Evolutionary conservation across 2,113 vertebrate species (phyloP).

Genomic region (Mustela nigripes): DNA sequence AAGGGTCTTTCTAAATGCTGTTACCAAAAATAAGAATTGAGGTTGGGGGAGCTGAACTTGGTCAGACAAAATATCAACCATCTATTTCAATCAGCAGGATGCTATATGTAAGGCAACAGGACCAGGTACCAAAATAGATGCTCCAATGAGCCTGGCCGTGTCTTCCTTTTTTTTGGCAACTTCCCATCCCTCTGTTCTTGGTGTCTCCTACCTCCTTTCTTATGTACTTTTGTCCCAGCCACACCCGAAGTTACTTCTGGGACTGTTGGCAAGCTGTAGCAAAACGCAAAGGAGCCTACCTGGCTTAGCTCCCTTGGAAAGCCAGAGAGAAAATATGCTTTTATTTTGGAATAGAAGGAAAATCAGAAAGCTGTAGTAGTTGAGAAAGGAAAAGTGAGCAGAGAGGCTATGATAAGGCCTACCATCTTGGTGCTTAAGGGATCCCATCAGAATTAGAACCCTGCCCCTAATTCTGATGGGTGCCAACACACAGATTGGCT

Average conservation of each 20-base stretch:
- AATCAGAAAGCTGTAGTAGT: not conserved
- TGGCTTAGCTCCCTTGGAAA: not conserved
- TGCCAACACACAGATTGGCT: not conserved
- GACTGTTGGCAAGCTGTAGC: not conserved
- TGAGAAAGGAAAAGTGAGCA: not conserved
- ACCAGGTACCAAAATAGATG: not conserved
- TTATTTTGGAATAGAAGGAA: not conserved
- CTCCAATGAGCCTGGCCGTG: not conserved
- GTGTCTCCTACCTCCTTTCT: not conserved
- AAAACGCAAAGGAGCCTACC: not conserved
- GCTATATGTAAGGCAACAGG: not conserved
- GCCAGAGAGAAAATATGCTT: not conserved
- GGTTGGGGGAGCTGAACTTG: not conserved
- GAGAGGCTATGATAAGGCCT: not conserved
- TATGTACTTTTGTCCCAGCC: not conserved
- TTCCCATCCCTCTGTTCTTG: not conserved
- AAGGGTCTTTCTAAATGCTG: not conserved
- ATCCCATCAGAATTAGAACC: not conserved
- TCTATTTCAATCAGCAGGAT: not conserved
- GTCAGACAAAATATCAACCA: not conserved
- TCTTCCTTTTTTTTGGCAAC: not conserved
- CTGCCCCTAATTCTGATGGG: no score
- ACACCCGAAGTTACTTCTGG: not conserved
- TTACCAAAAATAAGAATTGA: not conserved
- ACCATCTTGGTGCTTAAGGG: not conserved